These are phyloP conservation scores for Melanaphis sacchari DNA, from an alignment of 1,140 invertebrate genomes.

Conservation along the genomic window DNA sequence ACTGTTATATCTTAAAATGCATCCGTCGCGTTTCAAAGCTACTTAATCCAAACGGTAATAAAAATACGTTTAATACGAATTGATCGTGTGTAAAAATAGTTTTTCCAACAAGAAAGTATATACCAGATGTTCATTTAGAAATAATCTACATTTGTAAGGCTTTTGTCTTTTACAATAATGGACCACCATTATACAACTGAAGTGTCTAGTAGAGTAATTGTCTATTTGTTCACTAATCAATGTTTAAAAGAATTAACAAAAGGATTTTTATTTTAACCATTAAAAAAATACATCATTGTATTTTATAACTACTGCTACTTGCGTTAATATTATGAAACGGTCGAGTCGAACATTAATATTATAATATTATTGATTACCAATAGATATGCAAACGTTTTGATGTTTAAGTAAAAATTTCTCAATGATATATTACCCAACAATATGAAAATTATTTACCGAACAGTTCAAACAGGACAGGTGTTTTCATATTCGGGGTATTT, in stretches of 20 bases:
- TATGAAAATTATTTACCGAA: neutral
- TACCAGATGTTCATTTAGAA: constrained; percentile 26
- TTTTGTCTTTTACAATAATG: constrained; percentile 9
- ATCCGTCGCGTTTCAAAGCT: neutral
- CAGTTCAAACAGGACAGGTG: neutral
- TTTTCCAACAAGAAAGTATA: neutral
- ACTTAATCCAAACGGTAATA: neutral
- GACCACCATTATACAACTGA: neutral
- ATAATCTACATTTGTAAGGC: constrained; percentile 20
- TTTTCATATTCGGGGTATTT: neutral
- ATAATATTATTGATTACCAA: neutral
- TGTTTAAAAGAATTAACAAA: neutral
- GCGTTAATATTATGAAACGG: neutral
- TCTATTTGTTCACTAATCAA: constrained; percentile 11
- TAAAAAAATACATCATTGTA: neutral
- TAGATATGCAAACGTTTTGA: neutral
- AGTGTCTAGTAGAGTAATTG: neutral
- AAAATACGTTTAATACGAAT: neutral
- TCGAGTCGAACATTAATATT: neutral
- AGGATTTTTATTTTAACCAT: neutral
- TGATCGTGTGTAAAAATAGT: neutral
- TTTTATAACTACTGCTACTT: neutral
- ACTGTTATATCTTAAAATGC: neutral
- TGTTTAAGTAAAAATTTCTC: neutral
- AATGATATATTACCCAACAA: neutral